Percentiles rank a stretch among this genome's conserved stretches.
These are phyloP conservation scores for Drosophila baimaii DNA, from an alignment of 1,140 invertebrate genomes.

Conservation along the genomic window DNA sequence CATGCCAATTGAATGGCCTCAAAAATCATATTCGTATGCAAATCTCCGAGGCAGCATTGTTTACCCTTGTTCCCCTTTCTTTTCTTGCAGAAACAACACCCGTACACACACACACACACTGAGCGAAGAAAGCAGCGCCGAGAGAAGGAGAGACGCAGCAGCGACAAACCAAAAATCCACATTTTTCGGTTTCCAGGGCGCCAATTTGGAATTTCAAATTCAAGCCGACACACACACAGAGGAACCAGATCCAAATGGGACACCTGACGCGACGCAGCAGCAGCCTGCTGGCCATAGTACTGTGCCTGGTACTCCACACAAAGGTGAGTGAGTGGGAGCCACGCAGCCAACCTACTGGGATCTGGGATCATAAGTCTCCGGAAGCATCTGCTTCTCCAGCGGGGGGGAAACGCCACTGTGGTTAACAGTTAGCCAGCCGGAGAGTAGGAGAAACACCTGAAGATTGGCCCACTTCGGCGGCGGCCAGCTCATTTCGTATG, in stretches of 20 bases:
- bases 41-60: slow-evolving; percentile 68
- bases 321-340: slow-evolving; percentile 62
- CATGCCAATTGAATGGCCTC: slow-evolving; percentile 42
- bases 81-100: slow-evolving; percentile 67
- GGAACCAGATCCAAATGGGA: slow-evolving; percentile 70
- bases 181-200: slow-evolving; percentile 60
- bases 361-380: not conserved
- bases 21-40: slow-evolving; percentile 65
- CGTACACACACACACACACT: slow-evolving; percentile 45
- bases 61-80: slow-evolving; percentile 81
- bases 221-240: slow-evolving; percentile 50
- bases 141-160: slow-evolving; percentile 29
- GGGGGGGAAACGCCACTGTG: slow-evolving; percentile 52
- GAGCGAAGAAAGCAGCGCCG: slow-evolving; percentile 54
- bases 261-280: slow-evolving; percentile 68
- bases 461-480: slow-evolving; percentile 60
- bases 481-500: slow-evolving; percentile 50
- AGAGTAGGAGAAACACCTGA: slow-evolving; percentile 10
- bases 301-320: slow-evolving; percentile 79
- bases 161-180: slow-evolving; percentile 45
- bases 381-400: slow-evolving; percentile 43
- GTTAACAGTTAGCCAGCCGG: slow-evolving; percentile 58
- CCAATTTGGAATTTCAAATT: slow-evolving; percentile 55
- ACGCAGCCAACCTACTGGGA: not conserved
- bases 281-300: slow-evolving; percentile 67